Percentiles rank a stretch among this genome's conserved stretches.
Evolutionary conservation across 2,888 invertebrate genomes (phyloP).

Genomic region (Agelastica alni): DNA sequence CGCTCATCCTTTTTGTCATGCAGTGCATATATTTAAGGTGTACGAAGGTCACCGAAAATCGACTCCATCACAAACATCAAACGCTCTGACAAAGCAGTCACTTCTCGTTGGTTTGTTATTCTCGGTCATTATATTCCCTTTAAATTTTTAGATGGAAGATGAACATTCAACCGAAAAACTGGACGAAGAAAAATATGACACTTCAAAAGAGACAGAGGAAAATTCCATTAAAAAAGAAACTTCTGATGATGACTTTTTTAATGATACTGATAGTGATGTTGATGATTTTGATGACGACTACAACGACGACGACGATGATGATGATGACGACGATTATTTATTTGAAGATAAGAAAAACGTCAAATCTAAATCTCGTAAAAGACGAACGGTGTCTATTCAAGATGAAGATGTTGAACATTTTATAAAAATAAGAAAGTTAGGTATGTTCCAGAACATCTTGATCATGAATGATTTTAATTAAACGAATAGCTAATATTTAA

Average conservation of each 20-base stretch:
- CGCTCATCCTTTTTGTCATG: too few relatives aligned
- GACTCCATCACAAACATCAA: too few relatives aligned
- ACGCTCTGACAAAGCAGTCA: too few relatives aligned
- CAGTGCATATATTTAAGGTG: too few relatives aligned
- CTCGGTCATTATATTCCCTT: too few relatives aligned
- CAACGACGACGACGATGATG: conserved; percentile 11
- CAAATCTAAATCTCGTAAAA: conserved; percentile 15
- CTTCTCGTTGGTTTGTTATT: too few relatives aligned
- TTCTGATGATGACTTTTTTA: conserved; percentile 1
- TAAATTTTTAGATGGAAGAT: conserved; percentile 10
- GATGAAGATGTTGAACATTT: conserved; percentile 32
- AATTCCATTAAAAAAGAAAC: too few relatives aligned
- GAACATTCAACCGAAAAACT: conserved; percentile 3
- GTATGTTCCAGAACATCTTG: too few relatives aligned
- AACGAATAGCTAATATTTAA: too few relatives aligned
- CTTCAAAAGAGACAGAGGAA: background rate
- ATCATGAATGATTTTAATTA: too few relatives aligned
- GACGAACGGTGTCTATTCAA: conserved; percentile 12
- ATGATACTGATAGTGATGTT: conserved; percentile 11
- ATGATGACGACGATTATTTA: conserved; percentile 7
- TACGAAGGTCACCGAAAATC: too few relatives aligned
- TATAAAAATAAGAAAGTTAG: conserved; percentile 32
- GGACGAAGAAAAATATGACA: background rate
- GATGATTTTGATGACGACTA: conserved; percentile 7
- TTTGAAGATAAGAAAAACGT: conserved; percentile 7